phyloP scores from a whole-genome alignment of 2,797 vertebrate species.

The Coccyzus lansbergi region DNA sequence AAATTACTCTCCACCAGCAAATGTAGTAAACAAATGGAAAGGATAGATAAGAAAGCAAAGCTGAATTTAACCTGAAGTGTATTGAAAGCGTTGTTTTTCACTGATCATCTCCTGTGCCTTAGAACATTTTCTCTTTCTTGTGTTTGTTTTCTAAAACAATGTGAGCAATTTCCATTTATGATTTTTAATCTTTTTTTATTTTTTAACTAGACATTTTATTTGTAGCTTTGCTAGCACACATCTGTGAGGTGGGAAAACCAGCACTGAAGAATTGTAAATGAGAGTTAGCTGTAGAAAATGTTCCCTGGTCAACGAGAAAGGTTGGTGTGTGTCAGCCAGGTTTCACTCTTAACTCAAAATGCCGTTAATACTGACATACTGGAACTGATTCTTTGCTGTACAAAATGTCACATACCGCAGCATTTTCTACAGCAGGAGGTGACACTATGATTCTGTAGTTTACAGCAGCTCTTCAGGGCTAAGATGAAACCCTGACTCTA shows the following conservation, averaged over 20 bases:
- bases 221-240: background rate
- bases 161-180: background rate
- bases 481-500: background rate
- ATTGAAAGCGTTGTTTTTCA: background rate
- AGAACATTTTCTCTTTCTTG: background rate
- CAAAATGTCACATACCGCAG: background rate
- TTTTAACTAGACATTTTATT: background rate
- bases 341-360: slow-evolving; percentile 7
- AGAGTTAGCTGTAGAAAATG: background rate
- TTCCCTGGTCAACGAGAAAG: background rate
- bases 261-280: background rate
- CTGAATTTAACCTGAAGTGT: background rate
- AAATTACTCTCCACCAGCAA: background rate
- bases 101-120: background rate
- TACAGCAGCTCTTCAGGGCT: background rate
- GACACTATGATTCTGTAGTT: background rate
- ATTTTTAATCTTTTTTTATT: background rate
- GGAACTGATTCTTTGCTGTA: background rate
- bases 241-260: background rate
- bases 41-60: background rate
- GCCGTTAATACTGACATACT: background rate
- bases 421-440: background rate
- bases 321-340: background rate
- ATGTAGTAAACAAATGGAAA: background rate
- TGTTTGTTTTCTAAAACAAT: background rate